Evolutionary conservation across 1,140 invertebrate species (phyloP).

Genomic region (Dendroctonus ponderosae): DNA sequence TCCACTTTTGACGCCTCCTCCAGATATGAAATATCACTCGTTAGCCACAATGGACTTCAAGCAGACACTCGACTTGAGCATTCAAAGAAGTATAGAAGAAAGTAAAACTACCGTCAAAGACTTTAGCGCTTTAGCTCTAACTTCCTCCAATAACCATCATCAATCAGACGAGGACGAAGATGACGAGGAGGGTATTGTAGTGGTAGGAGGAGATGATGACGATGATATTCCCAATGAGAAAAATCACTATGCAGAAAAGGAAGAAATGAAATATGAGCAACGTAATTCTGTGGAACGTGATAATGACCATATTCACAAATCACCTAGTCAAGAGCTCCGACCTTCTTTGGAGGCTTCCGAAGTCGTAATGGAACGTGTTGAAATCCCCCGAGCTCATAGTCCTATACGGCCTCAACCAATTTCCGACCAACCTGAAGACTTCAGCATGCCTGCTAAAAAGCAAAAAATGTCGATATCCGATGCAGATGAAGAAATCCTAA

Average conservation of each 20-base stretch:
- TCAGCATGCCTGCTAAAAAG: conserved; percentile 63
- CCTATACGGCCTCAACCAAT: not conserved
- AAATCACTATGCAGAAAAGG: not conserved
- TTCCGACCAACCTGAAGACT: conserved; percentile 60
- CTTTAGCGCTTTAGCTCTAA: conserved; percentile 45
- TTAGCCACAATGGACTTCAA: conserved; percentile 67
- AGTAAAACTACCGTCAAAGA: conserved; percentile 52
- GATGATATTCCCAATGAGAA: conserved; percentile 54
- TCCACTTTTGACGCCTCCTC: conserved; percentile 69
- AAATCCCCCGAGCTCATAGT: not conserved
- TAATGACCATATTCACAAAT: too few species aligned
- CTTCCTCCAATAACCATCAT: conserved; percentile 47
- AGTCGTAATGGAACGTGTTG: not conserved
- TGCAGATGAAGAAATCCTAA: conserved; percentile 64
- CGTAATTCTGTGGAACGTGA: too few species aligned
- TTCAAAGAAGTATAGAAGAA: conserved; percentile 63
- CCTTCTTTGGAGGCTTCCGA: not conserved
- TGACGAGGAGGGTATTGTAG: conserved; percentile 62
- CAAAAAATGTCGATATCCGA: conserved; percentile 62
- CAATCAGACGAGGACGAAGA: conserved; percentile 53
- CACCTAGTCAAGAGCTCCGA: too few species aligned
- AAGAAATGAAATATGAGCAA: not conserved
- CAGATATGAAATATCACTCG: conserved; percentile 65
- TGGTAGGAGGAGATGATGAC: conserved; percentile 63
- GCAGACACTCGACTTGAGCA: conserved; percentile 54